These are phyloP conservation scores for Lepidurus packardi DNA, from an alignment of 1,140 invertebrate species.

Conservation along the genomic window DNA sequence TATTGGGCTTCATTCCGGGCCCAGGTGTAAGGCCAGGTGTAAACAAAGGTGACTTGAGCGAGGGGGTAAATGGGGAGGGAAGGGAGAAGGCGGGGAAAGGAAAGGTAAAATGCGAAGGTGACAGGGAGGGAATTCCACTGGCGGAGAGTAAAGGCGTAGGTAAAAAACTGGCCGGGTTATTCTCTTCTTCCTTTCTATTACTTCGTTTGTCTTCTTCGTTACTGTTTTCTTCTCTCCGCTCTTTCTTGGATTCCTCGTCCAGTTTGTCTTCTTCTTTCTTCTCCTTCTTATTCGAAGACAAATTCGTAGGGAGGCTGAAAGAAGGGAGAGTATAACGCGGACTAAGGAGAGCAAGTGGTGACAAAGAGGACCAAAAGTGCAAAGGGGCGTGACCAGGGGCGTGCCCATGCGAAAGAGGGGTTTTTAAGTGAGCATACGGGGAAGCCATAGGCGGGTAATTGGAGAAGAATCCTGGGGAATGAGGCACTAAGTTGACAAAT, in stretches of 20 bases:
- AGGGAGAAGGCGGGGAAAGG: conserved; percentile 30
- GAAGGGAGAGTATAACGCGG: conserved; percentile 29
- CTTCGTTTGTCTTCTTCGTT: conserved; percentile 2
- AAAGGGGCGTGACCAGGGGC: conserved; percentile 25
- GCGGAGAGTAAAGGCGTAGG: conserved; percentile 28
- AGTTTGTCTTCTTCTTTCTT: conserved; percentile 8
- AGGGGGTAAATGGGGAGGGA: conserved; percentile 24
- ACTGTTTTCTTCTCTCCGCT: conserved; percentile 10
- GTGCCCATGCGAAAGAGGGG: conserved; percentile 33
- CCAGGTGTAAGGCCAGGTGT: conserved; percentile 31
- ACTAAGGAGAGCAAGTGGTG: conserved; percentile 32
- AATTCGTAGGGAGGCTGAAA: background rate
- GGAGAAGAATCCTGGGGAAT: conserved; percentile 30
- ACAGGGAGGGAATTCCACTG: conserved; percentile 27
- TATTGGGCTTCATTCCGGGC: conserved; percentile 17
- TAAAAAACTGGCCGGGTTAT: conserved; percentile 4
- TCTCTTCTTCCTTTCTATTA: conserved; percentile 14
- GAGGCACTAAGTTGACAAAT: conserved; percentile 34
- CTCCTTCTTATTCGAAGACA: background rate
- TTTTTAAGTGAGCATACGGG: conserved; percentile 31
- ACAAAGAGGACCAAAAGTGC: conserved; percentile 36
- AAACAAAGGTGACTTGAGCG: conserved; percentile 28
- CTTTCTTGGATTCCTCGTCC: conserved; percentile 23
- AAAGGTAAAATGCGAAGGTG: conserved; percentile 32
- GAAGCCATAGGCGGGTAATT: conserved; percentile 34